Evolutionary conservation across 2,888 invertebrate species (phyloP).

Genomic region (Eretmocerus hayati): DNA sequence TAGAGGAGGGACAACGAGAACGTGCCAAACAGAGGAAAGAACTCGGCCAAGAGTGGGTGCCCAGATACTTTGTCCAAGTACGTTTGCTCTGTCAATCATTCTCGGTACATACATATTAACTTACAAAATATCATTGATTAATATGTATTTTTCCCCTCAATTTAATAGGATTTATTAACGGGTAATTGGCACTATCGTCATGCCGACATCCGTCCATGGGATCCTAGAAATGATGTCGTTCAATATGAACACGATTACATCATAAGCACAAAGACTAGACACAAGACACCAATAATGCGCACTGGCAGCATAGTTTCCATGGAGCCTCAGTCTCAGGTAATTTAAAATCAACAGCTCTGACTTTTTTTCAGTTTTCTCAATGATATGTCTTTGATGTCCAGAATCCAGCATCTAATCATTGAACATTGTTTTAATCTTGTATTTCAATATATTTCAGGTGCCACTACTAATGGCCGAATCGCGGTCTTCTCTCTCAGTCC

Average conservation of each 20-base stretch:
- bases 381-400: not conserved
- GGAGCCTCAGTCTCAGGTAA: slow-evolving; percentile 50
- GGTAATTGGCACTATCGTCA: slow-evolving; percentile 69
- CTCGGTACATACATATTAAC: not conserved
- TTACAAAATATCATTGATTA: not conserved
- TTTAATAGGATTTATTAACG: slow-evolving; percentile 45
- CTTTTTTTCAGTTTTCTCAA: not conserved
- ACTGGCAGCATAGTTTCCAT: slow-evolving; percentile 65
- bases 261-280: slow-evolving; percentile 70
- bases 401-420: not conserved
- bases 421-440: not conserved
- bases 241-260: slow-evolving; percentile 81
- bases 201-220: slow-evolving; percentile 82
- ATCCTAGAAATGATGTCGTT: slow-evolving; percentile 73
- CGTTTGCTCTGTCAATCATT: slow-evolving; percentile 6
- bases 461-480: slow-evolving; percentile 50
- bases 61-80: slow-evolving; percentile 66
- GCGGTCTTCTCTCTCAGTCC: slow-evolving; percentile 49
- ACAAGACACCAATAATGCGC: slow-evolving; percentile 67
- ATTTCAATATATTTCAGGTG: slow-evolving; percentile 36
- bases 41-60: slow-evolving; percentile 63
- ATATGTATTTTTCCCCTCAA: not conserved
- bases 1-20: slow-evolving; percentile 81
- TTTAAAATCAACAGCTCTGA: not conserved
- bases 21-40: slow-evolving; percentile 64